Percentiles rank a stretch among this genome's conserved stretches.
Conservation (phyloP, 64 coral and sea anemone genomes). For the Montipora foliosa region DNA sequence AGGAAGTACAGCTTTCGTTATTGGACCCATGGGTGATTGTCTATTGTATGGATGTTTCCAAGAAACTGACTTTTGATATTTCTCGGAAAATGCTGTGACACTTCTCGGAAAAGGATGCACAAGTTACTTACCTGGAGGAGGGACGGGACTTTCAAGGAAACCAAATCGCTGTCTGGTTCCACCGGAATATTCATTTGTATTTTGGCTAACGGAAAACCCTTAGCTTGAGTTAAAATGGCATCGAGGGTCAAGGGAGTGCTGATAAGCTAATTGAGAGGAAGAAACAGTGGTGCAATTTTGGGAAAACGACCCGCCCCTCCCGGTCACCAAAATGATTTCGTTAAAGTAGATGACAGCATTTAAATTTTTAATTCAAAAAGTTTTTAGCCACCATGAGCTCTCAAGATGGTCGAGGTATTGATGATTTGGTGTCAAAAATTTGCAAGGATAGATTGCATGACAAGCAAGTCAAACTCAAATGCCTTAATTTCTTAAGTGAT, state of each 20-base stretch:
- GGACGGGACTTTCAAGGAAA: background rate
- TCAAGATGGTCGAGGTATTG: background rate
- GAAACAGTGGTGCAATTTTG: background rate
- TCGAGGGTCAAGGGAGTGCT: background rate
- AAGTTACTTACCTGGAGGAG: background rate
- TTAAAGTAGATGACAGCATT: background rate
- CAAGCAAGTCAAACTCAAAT: background rate
- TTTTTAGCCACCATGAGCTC: background rate
- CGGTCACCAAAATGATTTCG: background rate
- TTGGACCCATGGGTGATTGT: background rate
- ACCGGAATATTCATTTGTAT: background rate
- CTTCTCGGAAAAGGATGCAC: too few relatives aligned
- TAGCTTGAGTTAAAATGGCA: background rate
- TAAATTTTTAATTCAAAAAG: background rate
- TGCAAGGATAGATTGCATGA: background rate
- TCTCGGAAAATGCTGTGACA: conserved; percentile 6
- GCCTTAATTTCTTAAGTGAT: background rate
- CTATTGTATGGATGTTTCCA: background rate
- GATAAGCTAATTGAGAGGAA: background rate
- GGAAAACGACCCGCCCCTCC: background rate
- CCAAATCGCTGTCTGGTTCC: background rate
- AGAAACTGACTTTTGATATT: conserved; percentile 12
- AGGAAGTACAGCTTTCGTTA: background rate
- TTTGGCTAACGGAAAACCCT: background rate
- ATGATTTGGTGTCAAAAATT: background rate